Evolutionary conservation across 2,113 vertebrate species (phyloP).

Genomic region (Salminus brasiliensis): DNA sequence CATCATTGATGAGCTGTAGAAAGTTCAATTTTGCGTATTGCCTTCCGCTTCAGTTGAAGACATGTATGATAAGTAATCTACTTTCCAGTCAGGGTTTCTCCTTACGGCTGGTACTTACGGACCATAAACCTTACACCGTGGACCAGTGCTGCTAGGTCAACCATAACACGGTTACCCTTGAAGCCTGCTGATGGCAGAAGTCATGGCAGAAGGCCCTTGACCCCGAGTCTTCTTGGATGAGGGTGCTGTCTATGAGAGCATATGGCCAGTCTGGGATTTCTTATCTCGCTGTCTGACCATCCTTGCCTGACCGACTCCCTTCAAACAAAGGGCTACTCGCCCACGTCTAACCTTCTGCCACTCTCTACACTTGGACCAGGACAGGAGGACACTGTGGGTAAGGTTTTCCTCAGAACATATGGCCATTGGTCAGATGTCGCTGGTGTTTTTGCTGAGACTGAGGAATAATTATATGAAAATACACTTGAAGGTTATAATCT

Average conservation of each 20-base stretch:
- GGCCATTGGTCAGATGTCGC: conserved; percentile 32
- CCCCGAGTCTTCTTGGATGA: conserved; percentile 64
- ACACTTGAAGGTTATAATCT: not conserved
- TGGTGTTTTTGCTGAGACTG: conserved; percentile 10
- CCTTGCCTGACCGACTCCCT: conserved; percentile 66
- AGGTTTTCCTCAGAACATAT: conserved; percentile 28
- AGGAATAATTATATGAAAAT: not conserved
- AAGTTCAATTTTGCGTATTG: conserved; percentile 15
- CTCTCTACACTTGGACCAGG: conserved; percentile 35
- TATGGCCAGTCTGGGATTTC: conserved; percentile 74
- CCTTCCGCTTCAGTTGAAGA: not conserved
- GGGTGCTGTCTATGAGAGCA: conserved; percentile 60
- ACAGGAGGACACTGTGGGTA: conserved; percentile 1
- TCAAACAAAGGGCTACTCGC: conserved; percentile 55
- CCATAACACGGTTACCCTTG: conserved; percentile 28
- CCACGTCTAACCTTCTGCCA: conserved; percentile 58
- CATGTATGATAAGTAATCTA: not conserved
- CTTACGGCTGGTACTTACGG: conserved; percentile 7
- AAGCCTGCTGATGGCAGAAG: conserved; percentile 69
- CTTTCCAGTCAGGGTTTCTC: not conserved
- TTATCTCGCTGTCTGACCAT: conserved; percentile 72
- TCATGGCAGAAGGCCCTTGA: conserved; percentile 70
- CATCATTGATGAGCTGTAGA: too few relatives aligned
- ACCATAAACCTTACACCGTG: conserved; percentile 18
- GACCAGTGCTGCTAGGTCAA: conserved; percentile 42